Evolutionary conservation across 2,888 invertebrate genomes (phyloP).

Genomic region (Cosmopolites sordidus): DNA sequence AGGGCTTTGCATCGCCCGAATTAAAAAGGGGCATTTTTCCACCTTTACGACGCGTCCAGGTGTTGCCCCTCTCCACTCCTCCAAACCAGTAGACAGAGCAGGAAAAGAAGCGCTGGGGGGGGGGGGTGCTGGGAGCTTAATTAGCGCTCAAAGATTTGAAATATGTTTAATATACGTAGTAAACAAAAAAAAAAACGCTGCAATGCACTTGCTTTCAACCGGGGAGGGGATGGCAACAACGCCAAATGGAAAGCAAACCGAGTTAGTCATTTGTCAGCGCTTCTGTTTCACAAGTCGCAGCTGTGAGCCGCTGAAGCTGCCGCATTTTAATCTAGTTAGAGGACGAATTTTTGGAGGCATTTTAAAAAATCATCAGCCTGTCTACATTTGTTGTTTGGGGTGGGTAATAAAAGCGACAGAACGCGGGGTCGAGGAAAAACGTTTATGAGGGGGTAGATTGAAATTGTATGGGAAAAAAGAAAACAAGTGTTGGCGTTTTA

Average conservation of each 20-base stretch:
- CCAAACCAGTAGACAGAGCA: no score
- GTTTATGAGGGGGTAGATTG: no score
- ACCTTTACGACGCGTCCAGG: constrained; percentile 1
- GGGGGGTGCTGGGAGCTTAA: background rate
- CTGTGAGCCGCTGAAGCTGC: constrained; percentile 37
- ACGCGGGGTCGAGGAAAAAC: constrained; percentile 1
- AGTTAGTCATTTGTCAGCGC: constrained; percentile 49
- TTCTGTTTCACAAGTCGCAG: constrained; percentile 35
- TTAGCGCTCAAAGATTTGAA: background rate
- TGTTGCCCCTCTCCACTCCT: background rate
- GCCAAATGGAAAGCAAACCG: constrained; percentile 36
- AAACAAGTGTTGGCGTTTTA: no score
- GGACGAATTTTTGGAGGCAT: constrained; percentile 50
- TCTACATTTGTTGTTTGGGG: constrained; percentile 30
- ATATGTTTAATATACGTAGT: background rate
- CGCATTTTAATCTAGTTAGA: constrained; percentile 51
- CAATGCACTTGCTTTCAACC: no score
- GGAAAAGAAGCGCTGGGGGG: background rate
- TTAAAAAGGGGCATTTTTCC: background rate
- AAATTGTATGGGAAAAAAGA: no score
- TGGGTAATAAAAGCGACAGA: constrained; percentile 17
- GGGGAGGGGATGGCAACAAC: background rate
- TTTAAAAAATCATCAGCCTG: constrained; percentile 49
- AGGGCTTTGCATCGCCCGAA: background rate
- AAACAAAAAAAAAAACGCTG: background rate